Conservation (phyloP, 2,113 vertebrate genomes). For the Ifrita kowaldi region DNA sequence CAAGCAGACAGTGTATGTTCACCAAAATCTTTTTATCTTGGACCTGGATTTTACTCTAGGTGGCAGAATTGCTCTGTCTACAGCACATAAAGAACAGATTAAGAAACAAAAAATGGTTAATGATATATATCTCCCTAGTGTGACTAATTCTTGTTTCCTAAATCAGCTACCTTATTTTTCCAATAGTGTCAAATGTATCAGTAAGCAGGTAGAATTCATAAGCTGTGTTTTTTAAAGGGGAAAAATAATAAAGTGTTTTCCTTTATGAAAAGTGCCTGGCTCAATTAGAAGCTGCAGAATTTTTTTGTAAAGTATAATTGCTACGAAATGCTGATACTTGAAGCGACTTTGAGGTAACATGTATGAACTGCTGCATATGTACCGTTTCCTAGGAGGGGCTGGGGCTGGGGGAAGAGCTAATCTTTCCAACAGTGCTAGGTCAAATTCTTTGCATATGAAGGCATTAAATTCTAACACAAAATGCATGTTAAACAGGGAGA, state of each 20-base stretch:
- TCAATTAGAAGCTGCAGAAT: slow-evolving; percentile 7
- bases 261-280: background rate
- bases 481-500: background rate
- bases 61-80: slow-evolving; percentile 62
- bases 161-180: slow-evolving; percentile 64
- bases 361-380: background rate
- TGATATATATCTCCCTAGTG: slow-evolving; percentile 11
- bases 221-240: background rate
- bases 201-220: slow-evolving; percentile 53
- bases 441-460: background rate
- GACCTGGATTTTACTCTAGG: slow-evolving; percentile 40
- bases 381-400: background rate
- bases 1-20: background rate
- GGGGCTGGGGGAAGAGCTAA: background rate
- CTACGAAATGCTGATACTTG: background rate
- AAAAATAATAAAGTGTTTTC: background rate
- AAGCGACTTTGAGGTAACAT: background rate
- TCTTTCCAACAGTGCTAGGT: background rate
- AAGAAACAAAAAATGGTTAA: slow-evolving; percentile 57
- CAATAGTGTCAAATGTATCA: slow-evolving; percentile 57
- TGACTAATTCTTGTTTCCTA: slow-evolving; percentile 56
- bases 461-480: slow-evolving; percentile 9
- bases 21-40: background rate
- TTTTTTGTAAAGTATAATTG: slow-evolving; percentile 26
- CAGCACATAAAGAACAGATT: background rate